Percentiles rank a stretch among this genome's conserved stretches.
Conservation (phyloP, 2,888 invertebrate species). For the Cyclophora punctaria region DNA sequence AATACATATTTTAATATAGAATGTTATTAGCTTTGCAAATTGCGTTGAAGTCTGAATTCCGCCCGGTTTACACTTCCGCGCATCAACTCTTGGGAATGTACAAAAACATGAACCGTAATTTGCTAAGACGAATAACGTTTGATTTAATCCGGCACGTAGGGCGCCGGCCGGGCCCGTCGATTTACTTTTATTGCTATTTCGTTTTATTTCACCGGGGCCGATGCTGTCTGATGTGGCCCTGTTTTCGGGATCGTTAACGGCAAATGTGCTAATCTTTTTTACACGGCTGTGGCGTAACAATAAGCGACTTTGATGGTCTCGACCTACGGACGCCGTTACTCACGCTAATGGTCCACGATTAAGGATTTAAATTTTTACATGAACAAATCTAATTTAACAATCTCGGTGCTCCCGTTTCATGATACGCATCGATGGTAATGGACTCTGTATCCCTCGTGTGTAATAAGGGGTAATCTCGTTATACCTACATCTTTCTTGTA, state of each 20-base stretch:
- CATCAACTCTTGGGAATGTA: constrained; percentile 50
- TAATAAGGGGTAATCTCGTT: constrained; percentile 17
- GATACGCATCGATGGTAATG: constrained; percentile 24
- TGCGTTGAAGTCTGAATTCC: constrained; percentile 48
- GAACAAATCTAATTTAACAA: constrained; percentile 30
- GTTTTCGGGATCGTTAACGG: constrained; percentile 70
- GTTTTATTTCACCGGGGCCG: constrained; percentile 59
- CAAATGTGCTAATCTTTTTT: constrained; percentile 71
- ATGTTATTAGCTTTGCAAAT: constrained; percentile 37
- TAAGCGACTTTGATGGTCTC: constrained; percentile 51
- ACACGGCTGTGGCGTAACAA: constrained; percentile 51
- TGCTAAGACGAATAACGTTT: constrained; percentile 72
- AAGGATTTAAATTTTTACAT: constrained; percentile 45
- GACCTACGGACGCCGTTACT: constrained; percentile 43
- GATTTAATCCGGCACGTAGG: constrained; percentile 70
- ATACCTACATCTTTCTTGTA: constrained; percentile 9
- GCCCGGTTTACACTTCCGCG: constrained; percentile 48
- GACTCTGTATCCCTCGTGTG: constrained; percentile 16
- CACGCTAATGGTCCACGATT: constrained; percentile 50
- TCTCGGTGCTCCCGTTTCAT: constrained; percentile 21
- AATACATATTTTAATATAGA: constrained; percentile 1
- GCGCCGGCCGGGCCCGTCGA: constrained; percentile 53
- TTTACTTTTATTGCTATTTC: constrained; percentile 72
- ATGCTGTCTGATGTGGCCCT: constrained; percentile 59
- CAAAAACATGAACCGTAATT: constrained; percentile 67